These are phyloP conservation scores for Acleris holmiana DNA, from an alignment of 2,888 invertebrate species.

Conservation along the genomic window DNA sequence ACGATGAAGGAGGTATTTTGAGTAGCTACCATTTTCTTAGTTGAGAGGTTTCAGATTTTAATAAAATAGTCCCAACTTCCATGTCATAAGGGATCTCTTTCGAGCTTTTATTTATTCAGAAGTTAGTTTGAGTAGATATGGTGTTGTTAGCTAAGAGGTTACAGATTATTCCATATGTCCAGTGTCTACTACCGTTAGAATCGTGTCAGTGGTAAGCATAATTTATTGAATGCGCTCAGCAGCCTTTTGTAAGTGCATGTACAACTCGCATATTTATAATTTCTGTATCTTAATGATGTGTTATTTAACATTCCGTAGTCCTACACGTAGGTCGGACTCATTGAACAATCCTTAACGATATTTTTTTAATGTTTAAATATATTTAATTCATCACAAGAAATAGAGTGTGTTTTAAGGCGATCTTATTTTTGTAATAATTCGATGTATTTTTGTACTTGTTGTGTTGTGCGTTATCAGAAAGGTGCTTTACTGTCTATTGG, in stretches of 20 bases:
- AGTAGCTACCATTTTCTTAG: background rate
- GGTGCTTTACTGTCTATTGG: conserved; percentile 44
- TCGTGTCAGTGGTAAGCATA: conserved; percentile 65
- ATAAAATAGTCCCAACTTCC: conserved; percentile 32
- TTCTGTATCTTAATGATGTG: conserved; percentile 80
- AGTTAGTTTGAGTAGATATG: conserved; percentile 7
- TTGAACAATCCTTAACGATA: conserved; percentile 63
- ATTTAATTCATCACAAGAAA: conserved; percentile 48
- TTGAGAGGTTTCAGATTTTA: background rate
- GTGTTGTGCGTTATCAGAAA: conserved; percentile 41
- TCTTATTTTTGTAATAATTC: conserved; percentile 49
- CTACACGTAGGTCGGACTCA: conserved; percentile 59
- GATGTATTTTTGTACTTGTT: conserved; percentile 63
- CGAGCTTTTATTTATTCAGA: conserved; percentile 5
- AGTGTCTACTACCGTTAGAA: conserved; percentile 36
- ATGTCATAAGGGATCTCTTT: conserved; percentile 5
- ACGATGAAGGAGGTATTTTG: conserved; percentile 6
- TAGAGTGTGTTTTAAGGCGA: conserved; percentile 54
- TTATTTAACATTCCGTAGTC: conserved; percentile 59
- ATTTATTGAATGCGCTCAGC: conserved; percentile 48
- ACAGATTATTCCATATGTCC: conserved; percentile 19
- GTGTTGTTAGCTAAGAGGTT: too few species aligned
- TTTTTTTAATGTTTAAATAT: conserved; percentile 16
- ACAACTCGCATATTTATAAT: conserved; percentile 74
- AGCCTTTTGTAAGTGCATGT: conserved; percentile 42